Conservation (phyloP, 2,888 invertebrate genomes). For the Pandemis heparana region DNA sequence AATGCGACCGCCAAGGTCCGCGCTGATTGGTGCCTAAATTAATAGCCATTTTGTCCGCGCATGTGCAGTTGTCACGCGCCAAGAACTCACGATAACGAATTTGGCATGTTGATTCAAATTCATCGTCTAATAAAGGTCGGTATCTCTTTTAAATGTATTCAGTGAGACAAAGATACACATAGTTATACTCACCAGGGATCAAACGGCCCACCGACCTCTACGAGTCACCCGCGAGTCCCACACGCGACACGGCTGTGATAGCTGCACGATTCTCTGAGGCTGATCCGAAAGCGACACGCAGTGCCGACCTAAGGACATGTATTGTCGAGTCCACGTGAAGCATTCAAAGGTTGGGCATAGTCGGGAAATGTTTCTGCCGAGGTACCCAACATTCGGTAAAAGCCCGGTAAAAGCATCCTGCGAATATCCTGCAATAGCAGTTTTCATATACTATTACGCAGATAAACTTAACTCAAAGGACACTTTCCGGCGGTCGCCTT, state of each 20-base stretch:
- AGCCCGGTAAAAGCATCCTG: too few relatives aligned
- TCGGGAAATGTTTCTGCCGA: too few relatives aligned
- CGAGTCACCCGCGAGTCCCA: not conserved
- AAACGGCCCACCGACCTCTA: not conserved
- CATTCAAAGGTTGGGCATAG: too few relatives aligned
- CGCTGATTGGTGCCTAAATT: slow-evolving; percentile 12
- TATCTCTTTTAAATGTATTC: not conserved
- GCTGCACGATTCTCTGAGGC: not conserved
- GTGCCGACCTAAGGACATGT: too few relatives aligned
- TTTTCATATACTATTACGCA: not conserved
- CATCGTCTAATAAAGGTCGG: too few relatives aligned
- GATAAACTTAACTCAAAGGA: not conserved
- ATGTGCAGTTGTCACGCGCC: slow-evolving; percentile 1
- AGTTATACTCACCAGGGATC: not conserved
- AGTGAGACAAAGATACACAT: not conserved
- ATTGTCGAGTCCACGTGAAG: too few relatives aligned
- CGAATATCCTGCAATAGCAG: too few relatives aligned
- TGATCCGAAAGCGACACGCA: not conserved
- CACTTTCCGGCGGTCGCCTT: not conserved
- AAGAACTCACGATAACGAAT: not conserved
- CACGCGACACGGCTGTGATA: not conserved
- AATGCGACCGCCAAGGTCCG: slow-evolving; percentile 7
- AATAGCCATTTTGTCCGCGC: slow-evolving; percentile 15
- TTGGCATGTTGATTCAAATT: not conserved
- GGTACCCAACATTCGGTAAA: too few relatives aligned